phyloP scores from a whole-genome alignment of 2,888 invertebrate species.

The Cataglyphis altisquamis region DNA sequence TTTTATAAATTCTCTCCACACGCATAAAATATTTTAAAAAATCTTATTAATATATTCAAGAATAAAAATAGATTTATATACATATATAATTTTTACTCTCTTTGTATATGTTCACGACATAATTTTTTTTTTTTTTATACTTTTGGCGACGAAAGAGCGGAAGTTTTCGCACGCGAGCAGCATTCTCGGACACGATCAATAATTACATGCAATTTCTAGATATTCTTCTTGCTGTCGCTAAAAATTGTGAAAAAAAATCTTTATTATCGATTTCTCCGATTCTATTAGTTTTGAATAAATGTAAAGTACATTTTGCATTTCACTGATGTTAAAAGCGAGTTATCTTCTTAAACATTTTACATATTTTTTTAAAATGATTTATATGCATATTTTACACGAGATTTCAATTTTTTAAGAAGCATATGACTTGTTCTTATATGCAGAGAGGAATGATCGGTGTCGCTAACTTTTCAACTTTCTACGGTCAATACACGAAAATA shows the following conservation, averaged over 20 bases:
- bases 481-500: conserved; percentile 3
- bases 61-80: neutral
- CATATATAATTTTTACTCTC: too few species aligned
- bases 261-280: neutral
- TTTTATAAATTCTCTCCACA: too few species aligned
- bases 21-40: too few species aligned
- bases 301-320: neutral
- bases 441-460: too few species aligned
- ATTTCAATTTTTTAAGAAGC: neutral
- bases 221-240: neutral
- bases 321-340: neutral
- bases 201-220: conserved; percentile 21
- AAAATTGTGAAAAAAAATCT: neutral
- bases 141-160: conserved; percentile 12
- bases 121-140: conserved; percentile 45
- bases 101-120: neutral
- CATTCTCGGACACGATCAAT: conserved; percentile 22
- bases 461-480: neutral
- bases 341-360: neutral
- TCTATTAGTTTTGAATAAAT: neutral
- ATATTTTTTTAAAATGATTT: neutral
- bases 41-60: neutral
- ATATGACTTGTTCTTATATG: too few species aligned
- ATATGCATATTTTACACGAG: neutral
- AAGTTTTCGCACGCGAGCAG: neutral